These are phyloP conservation scores for Cantharis rufa DNA, from an alignment of 2,888 invertebrate species.

Conservation along the genomic window DNA sequence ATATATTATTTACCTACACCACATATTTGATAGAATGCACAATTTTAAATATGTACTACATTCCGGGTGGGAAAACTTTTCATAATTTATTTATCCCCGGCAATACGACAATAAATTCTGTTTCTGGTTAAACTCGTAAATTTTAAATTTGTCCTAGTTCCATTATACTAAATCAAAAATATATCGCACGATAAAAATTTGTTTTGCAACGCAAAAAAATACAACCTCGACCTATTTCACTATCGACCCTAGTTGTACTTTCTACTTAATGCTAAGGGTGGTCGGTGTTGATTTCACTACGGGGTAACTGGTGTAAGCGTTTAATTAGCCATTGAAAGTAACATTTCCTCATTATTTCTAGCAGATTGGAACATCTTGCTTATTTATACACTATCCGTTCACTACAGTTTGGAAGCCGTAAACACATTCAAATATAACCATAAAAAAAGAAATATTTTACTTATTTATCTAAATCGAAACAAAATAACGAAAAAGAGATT, in stretches of 20 bases:
- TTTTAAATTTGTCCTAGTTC: not conserved
- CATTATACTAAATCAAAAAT: not conserved
- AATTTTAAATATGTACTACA: too few species aligned
- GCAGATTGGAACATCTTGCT: too few species aligned
- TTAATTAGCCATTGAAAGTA: not conserved
- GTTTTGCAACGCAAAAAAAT: not conserved
- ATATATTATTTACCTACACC: not conserved
- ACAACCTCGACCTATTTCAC: not conserved
- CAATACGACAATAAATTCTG: not conserved
- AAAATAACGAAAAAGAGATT: too few species aligned
- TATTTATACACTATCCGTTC: too few species aligned
- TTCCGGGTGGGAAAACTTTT: not conserved
- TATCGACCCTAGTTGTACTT: not conserved
- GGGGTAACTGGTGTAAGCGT: not conserved
- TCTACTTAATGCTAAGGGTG: not conserved
- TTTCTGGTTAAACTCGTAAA: not conserved
- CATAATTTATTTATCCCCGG: not conserved
- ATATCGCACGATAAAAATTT: not conserved
- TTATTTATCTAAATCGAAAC: too few species aligned
- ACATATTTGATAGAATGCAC: too few species aligned
- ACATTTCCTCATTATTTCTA: not conserved
- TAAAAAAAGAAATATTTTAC: too few species aligned
- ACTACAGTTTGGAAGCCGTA: too few species aligned
- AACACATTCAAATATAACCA: too few species aligned
- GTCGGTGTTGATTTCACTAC: not conserved